Percentiles rank a stretch among this genome's conserved stretches.
These are phyloP conservation scores for Listronotus oregonensis DNA, from an alignment of 1,140 invertebrate genomes.

Conservation along the genomic window DNA sequence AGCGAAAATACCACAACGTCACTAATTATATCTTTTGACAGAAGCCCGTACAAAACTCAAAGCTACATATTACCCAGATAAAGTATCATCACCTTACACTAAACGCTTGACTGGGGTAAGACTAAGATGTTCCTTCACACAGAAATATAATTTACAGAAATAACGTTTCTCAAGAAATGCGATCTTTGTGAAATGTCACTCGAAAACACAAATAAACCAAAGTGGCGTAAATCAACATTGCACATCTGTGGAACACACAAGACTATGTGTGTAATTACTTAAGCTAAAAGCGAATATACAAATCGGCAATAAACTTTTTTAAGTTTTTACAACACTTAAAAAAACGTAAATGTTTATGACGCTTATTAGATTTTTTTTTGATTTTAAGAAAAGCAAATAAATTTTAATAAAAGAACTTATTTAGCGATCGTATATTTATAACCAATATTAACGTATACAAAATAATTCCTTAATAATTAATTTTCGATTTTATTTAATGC, in stretches of 20 bases:
- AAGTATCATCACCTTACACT: slow-evolving; percentile 31
- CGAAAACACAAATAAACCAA: slow-evolving; percentile 31
- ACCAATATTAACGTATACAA: no score
- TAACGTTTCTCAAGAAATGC: slow-evolving; percentile 32
- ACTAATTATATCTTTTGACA: slow-evolving; percentile 17
- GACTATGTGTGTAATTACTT: slow-evolving; percentile 25
- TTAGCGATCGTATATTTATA: no score
- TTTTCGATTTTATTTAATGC: no score
- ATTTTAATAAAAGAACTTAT: no score
- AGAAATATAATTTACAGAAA: slow-evolving; percentile 34
- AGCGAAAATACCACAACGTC: background rate
- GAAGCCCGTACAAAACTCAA: slow-evolving; percentile 15
- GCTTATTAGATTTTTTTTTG: no score
- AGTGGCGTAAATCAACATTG: slow-evolving; percentile 28
- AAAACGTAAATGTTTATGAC: no score
- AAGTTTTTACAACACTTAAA: no score
- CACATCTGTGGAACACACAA: slow-evolving; percentile 32
- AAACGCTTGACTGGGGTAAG: slow-evolving; percentile 32
- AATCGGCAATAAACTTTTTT: slow-evolving; percentile 7
- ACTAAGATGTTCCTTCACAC: slow-evolving; percentile 28
- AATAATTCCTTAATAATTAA: no score
- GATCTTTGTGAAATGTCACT: slow-evolving; percentile 35
- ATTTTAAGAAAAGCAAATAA: no score
- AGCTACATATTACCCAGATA: slow-evolving; percentile 23
- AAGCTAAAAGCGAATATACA: slow-evolving; percentile 27